Evolutionary conservation across 1,140 invertebrate species (phyloP).

Genomic region (Panagrolaimus sp.): DNA sequence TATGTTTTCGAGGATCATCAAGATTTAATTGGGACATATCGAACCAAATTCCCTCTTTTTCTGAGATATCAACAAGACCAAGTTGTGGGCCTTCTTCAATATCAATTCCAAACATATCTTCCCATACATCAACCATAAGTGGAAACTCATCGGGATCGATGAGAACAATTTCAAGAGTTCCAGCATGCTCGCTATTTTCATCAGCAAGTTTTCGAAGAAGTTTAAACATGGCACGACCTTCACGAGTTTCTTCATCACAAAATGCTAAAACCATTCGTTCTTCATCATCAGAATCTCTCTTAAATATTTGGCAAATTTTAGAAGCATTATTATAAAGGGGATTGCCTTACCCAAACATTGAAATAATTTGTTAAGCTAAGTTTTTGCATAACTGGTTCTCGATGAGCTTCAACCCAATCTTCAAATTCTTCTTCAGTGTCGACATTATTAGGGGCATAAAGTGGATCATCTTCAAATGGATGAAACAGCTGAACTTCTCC

Average conservation of each 20-base stretch:
- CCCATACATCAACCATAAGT: slow-evolving; percentile 59
- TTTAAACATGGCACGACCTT: slow-evolving; percentile 58
- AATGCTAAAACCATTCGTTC: slow-evolving; percentile 56
- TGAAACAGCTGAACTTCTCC: slow-evolving; percentile 57
- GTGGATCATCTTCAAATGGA: slow-evolving; percentile 58
- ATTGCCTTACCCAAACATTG: slow-evolving; percentile 54
- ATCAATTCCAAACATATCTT: slow-evolving; percentile 60
- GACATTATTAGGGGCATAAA: slow-evolving; percentile 55
- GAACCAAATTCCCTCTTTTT: slow-evolving; percentile 59
- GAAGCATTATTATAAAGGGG: not conserved
- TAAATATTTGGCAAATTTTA: slow-evolving; percentile 14
- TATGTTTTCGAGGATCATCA: slow-evolving; percentile 59
- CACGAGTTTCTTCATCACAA: slow-evolving; percentile 58
- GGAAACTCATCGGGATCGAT: slow-evolving; percentile 59
- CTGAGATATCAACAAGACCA: slow-evolving; percentile 59
- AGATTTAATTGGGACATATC: slow-evolving; percentile 59
- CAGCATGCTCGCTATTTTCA: slow-evolving; percentile 58
- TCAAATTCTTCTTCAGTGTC: slow-evolving; percentile 60
- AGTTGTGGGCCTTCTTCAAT: slow-evolving; percentile 59
- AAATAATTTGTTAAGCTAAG: slow-evolving; percentile 57
- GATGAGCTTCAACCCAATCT: slow-evolving; percentile 59
- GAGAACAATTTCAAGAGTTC: slow-evolving; percentile 58
- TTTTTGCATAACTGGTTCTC: slow-evolving; percentile 59
- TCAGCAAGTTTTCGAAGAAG: slow-evolving; percentile 56
- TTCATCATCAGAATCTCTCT: slow-evolving; percentile 58